phyloP scores from a whole-genome alignment of 2,113 vertebrate genomes.

The Manacus vitellinus region DNA sequence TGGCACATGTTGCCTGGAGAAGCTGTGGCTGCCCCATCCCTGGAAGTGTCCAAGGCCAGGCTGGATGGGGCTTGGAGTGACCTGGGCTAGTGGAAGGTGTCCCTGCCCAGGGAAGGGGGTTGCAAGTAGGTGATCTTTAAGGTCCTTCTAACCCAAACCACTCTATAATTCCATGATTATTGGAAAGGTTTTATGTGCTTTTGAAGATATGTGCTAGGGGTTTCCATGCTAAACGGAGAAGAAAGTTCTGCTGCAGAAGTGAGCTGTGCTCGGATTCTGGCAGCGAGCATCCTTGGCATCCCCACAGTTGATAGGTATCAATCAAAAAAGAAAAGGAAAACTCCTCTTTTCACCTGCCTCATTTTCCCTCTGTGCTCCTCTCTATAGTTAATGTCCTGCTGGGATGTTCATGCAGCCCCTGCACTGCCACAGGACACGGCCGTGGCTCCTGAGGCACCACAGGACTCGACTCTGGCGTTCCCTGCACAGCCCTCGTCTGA shows the following conservation, averaged over 20 bases:
- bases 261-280: not conserved
- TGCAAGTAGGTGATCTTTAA: too few species aligned
- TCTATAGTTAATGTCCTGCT: not conserved
- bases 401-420: fast-evolving
- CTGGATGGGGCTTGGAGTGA: not conserved
- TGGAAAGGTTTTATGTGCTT: not conserved
- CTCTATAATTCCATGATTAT: fast-evolving
- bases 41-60: not conserved
- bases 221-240: not conserved
- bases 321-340: not conserved
- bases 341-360: not conserved
- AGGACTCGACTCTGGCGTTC: not conserved
- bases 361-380: not conserved
- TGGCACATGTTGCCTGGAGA: not conserved
- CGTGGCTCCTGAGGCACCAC: not conserved
- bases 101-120: not conserved
- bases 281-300: not conserved
- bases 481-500: not conserved
- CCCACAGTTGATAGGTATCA: not conserved
- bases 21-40: not conserved
- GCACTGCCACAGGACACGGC: not conserved
- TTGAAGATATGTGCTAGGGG: not conserved
- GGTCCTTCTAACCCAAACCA: not conserved
- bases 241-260: not conserved
- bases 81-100: not conserved